Evolutionary conservation across 2,888 invertebrate species (phyloP), one percentile per base, ranked within the genome.

Genomic region (Magallana nippona): DNA sequence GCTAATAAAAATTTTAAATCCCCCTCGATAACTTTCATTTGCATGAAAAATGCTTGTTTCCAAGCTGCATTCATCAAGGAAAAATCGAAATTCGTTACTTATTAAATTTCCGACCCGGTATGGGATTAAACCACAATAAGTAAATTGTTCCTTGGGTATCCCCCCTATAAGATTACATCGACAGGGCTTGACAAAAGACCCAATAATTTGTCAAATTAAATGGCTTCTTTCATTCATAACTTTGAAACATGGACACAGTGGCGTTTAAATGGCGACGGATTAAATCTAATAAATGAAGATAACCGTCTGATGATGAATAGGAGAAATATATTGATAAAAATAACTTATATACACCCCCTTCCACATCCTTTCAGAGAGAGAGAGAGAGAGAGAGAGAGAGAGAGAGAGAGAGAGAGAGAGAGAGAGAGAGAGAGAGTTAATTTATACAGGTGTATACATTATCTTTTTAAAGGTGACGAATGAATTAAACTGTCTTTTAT

Each of bases 1-100:
- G 71, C 71, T 71, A 71, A 71, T 71, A 71, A 71, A 71, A 71
- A 71, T 71, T 71, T 71, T 22, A 71, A 71, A 27, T 71, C 71
- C 71, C 71, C 22, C 71, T 71, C 71, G 22, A 27, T 27, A 71
- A 27, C 27, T 27, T 71, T 27, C 63, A 22, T 11, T 71, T 11
- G 32, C 22, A 71, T 32, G 27, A 27, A 27, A 71, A 71, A 71
- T 71, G 71, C 32, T 71, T 71, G 71, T 27, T 27, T 71, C 71
- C 71, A 11, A 5, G 71, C 22, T 27, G 71, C 27, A 27, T 71
- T 71, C 71, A 71, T 22, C 44, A 2, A 10, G 32, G 71, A 19
- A 71, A 71, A 71, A 71, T 71, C 71, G 71, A 71, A 71, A 5
- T 27, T 32, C 32, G 27, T 71, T 71, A 71, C 71, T 71, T 71